These are phyloP conservation scores for Alectura lathami DNA, from an alignment of 2,113 vertebrate species.

Conservation along the genomic window DNA sequence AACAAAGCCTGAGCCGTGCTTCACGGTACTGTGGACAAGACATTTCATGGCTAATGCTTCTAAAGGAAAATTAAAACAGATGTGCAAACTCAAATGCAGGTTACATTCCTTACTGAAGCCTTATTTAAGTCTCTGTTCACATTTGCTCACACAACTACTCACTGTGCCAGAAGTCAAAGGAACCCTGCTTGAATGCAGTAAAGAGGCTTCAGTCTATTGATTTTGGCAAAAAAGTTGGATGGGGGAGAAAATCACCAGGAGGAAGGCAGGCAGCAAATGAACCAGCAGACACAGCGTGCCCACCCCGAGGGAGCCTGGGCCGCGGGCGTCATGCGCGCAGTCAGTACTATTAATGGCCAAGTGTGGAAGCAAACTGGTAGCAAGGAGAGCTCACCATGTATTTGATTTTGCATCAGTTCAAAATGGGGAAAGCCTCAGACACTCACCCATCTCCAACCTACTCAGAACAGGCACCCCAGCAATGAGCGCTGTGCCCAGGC, in stretches of 20 bases:
- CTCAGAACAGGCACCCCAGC: neutral
- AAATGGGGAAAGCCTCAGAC: too few species aligned
- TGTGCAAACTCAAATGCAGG: neutral
- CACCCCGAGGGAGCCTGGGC: neutral
- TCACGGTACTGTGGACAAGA: rapidly evolving
- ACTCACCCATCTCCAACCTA: neutral
- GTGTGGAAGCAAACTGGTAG: neutral
- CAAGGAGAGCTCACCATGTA: too few species aligned
- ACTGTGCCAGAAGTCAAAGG: neutral
- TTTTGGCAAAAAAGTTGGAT: neutral
- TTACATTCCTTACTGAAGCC: neutral
- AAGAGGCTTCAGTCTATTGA: neutral
- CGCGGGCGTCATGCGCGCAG: too few species aligned
- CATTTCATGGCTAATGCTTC: neutral
- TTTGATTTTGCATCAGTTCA: neutral
- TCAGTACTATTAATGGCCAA: neutral
- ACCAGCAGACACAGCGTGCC: too few species aligned
- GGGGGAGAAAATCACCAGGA: neutral
- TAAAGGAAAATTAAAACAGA: neutral
- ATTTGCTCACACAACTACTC: too few species aligned
- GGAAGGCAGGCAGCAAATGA: neutral
- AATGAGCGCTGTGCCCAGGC: neutral
- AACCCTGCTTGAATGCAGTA: neutral
- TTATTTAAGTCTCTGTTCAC: neutral
- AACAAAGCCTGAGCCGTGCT: neutral